phyloP scores from a whole-genome alignment of 2,888 invertebrate genomes.

The Agrochola macilenta region DNA sequence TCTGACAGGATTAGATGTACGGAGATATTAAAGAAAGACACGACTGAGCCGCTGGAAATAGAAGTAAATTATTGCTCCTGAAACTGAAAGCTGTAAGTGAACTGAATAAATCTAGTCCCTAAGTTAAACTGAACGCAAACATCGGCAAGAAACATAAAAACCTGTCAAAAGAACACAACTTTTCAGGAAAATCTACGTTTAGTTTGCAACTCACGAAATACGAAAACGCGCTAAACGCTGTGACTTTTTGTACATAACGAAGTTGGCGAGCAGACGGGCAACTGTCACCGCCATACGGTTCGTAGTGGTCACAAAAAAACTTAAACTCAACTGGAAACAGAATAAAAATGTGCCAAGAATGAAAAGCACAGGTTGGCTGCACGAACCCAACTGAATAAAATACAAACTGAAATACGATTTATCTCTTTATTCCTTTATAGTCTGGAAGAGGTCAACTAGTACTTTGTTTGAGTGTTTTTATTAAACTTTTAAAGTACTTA shows the following conservation, averaged over 20 bases:
- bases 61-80: constrained; percentile 34
- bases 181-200: constrained; percentile 51
- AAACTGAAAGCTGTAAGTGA: constrained; percentile 30
- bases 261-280: constrained; percentile 64
- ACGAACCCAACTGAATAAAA: constrained; percentile 55
- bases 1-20: constrained; percentile 53
- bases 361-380: constrained; percentile 58
- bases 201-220: constrained; percentile 65
- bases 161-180: constrained; percentile 38
- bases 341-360: constrained; percentile 65
- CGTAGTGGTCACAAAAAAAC: constrained; percentile 61
- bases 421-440: constrained; percentile 17
- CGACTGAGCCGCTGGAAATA: constrained; percentile 30
- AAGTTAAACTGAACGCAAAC: constrained; percentile 28
- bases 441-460: constrained; percentile 17
- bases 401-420: constrained; percentile 48
- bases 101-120: constrained; percentile 8
- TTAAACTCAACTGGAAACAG: constrained; percentile 47
- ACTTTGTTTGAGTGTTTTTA: constrained; percentile 21
- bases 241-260: constrained; percentile 61
- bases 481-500: background rate
- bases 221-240: constrained; percentile 55
- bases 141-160: constrained; percentile 21
- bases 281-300: constrained; percentile 65
- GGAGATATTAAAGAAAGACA: constrained; percentile 49